Evolutionary conservation across 2,113 vertebrate species (phyloP).

Genomic region (Silurus meridionalis): DNA sequence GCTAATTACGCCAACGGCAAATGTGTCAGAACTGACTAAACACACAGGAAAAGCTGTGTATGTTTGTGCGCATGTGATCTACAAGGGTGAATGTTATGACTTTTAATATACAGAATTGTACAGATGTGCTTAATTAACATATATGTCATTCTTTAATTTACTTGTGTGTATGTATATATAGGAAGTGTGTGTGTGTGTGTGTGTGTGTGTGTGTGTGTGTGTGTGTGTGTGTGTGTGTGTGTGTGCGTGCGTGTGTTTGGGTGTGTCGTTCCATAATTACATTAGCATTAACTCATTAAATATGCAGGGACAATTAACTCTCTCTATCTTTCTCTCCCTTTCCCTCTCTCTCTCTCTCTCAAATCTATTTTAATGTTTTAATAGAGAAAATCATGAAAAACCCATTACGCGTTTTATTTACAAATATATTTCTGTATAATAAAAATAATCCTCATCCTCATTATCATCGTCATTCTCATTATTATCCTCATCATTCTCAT

Average conservation of each 20-base stretch:
- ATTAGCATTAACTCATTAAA: neutral
- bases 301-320: neutral
- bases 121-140: neutral
- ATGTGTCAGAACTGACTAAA: constrained; percentile 72
- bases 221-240: neutral
- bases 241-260: neutral
- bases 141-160: neutral
- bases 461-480: too few species aligned
- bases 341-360: too few species aligned
- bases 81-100: neutral
- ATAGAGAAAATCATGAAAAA: neutral
- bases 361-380: neutral
- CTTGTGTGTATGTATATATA: neutral
- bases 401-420: neutral
- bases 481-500: too few species aligned
- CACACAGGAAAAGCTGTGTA: constrained; percentile 57
- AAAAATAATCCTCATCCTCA: neutral
- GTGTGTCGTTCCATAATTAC: neutral
- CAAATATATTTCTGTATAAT: neutral
- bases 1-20: constrained; percentile 71
- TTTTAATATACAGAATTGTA: neutral
- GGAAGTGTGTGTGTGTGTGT: neutral
- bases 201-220: neutral
- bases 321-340: neutral
- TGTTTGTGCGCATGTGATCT: constrained; percentile 33